A percentile compares a stretch with the other conserved stretches of the same genome.
Conservation (phyloP, 1,140 invertebrate genomes). For the Drosophila rufa region DNA sequence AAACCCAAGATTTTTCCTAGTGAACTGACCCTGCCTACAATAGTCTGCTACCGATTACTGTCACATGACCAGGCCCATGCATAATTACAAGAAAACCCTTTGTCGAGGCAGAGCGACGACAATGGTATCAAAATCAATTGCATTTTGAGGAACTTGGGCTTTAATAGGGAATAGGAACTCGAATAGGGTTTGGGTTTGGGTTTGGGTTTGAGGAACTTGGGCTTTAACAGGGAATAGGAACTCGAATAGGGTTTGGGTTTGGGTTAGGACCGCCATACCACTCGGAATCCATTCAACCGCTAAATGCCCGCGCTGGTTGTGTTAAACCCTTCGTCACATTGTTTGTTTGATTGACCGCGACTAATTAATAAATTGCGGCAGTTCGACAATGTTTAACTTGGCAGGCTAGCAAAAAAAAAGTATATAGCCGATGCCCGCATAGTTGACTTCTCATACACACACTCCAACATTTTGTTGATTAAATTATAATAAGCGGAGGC, state of each 20-base stretch:
- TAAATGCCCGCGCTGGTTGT: slow-evolving; percentile 36
- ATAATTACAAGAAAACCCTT: slow-evolving; percentile 12
- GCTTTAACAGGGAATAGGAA: neutral
- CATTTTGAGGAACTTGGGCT: neutral
- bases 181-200: neutral
- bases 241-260: neutral
- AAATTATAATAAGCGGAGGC: slow-evolving; percentile 48
- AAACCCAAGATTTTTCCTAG: neutral
- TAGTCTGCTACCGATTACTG: slow-evolving; percentile 2
- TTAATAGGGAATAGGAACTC: neutral
- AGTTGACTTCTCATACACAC: slow-evolving; percentile 41
- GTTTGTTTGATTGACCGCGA: slow-evolving; percentile 47
- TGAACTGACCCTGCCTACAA: neutral
- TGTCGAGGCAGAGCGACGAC: neutral
- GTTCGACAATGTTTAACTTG: slow-evolving; percentile 35
- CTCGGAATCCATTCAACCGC: slow-evolving; percentile 17
- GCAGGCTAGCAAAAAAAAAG: slow-evolving; percentile 17
- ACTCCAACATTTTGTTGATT: slow-evolving; percentile 34
- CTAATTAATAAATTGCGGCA: slow-evolving; percentile 59
- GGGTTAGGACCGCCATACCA: neutral
- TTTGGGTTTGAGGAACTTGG: neutral
- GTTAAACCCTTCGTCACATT: slow-evolving; percentile 32
- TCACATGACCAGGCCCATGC: neutral
- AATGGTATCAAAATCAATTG: neutral
- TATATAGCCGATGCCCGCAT: slow-evolving; percentile 29